These are phyloP conservation scores for Gnatocerus cornutus DNA, from an alignment of 2,888 invertebrate genomes.

Conservation along the genomic window DNA sequence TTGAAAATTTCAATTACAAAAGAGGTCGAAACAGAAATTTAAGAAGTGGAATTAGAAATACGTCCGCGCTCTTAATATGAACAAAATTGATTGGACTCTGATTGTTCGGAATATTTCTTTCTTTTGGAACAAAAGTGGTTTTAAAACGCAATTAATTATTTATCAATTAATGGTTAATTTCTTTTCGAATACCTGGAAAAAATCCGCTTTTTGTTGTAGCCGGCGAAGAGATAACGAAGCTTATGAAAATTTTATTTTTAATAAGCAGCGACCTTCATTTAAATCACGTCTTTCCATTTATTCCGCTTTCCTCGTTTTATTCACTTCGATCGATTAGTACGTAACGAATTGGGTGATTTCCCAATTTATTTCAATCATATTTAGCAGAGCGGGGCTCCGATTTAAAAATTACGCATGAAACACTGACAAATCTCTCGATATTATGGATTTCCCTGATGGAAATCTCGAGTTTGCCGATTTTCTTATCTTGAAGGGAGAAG, in stretches of 20 bases:
- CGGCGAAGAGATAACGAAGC: constrained; percentile 28
- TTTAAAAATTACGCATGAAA: neutral
- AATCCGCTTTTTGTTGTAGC: constrained; percentile 6
- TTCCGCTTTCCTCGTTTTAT: constrained; percentile 10
- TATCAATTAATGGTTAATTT: constrained; percentile 16
- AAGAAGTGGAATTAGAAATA: constrained; percentile 13
- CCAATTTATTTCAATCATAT: constrained; percentile 20
- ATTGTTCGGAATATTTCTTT: constrained; percentile 11
- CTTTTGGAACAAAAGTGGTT: neutral
- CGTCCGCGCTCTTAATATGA: neutral
- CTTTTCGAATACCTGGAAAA: neutral
- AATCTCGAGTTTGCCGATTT: constrained; percentile 7
- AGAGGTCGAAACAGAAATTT: constrained; percentile 30
- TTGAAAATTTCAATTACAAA: constrained; percentile 46
- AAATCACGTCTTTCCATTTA: constrained; percentile 11
- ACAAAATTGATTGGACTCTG: constrained; percentile 2
- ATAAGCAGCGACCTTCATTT: constrained; percentile 25
- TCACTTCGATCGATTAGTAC: constrained; percentile 36
- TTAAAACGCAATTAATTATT: constrained; percentile 6
- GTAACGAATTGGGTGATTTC: constrained; percentile 24
- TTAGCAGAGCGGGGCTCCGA: neutral
- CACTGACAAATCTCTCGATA: neutral
- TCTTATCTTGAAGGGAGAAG: constrained; percentile 18
- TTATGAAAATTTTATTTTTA: constrained; percentile 29
- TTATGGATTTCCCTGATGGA: neutral